A percentile compares a stretch with the other conserved stretches of the same genome.
Evolutionary conservation across 2,797 vertebrate genomes (phyloP).

Genomic region (Urocyon cinereoargenteus): DNA sequence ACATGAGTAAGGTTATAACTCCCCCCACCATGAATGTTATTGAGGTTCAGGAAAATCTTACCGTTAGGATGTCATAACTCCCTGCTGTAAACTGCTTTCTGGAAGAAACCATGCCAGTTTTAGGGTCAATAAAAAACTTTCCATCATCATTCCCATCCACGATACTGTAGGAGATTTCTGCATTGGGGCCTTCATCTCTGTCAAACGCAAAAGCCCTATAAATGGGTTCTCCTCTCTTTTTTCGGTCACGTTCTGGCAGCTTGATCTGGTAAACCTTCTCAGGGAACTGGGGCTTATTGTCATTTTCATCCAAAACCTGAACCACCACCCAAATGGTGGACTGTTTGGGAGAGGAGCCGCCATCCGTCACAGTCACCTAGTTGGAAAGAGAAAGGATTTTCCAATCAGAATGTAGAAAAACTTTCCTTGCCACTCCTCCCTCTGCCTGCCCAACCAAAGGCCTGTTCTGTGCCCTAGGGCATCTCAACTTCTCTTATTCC

Average conservation of each 20-base stretch:
- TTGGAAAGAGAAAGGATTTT: constrained; percentile 61
- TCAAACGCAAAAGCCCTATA: constrained; percentile 97
- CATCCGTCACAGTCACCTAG: constrained; percentile 95
- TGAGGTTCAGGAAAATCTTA: constrained; percentile 84
- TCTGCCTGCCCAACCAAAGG: not conserved
- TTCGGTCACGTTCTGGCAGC: constrained; percentile 95
- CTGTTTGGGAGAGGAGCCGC: constrained; percentile 92
- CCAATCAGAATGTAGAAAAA: not conserved
- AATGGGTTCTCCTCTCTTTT: constrained; percentile 95
- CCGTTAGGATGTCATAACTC: constrained; percentile 97
- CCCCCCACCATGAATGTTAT: not conserved
- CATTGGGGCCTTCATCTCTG: constrained; percentile 95
- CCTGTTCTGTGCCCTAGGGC: not conserved
- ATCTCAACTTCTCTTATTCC: not conserved
- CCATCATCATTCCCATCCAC: constrained; percentile 96
- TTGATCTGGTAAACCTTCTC: constrained; percentile 98
- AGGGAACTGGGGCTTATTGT: constrained; percentile 96
- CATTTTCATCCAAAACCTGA: constrained; percentile 96
- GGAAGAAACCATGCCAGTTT: constrained; percentile 97
- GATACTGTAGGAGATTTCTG: constrained; percentile 96
- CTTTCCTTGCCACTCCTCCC: not conserved
- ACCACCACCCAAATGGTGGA: constrained; percentile 96
- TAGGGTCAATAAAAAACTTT: constrained; percentile 97
- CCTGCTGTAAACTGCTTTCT: constrained; percentile 96
- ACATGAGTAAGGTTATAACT: not conserved